Evolutionary conservation across 2,113 vertebrate species (phyloP).

Genomic region (Merops nubicus): DNA sequence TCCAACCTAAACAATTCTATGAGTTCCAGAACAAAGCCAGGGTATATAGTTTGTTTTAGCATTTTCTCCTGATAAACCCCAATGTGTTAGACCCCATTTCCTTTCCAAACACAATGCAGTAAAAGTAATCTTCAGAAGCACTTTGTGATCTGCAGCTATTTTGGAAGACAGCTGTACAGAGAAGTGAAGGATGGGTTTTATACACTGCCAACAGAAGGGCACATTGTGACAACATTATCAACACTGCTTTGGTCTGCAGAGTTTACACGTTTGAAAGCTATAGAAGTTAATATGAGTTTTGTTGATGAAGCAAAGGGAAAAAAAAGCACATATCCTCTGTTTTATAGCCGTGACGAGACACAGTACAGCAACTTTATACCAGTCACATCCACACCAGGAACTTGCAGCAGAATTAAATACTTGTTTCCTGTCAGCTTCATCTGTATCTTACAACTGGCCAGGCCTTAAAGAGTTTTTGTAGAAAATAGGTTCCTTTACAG

Average conservation of each 20-base stretch:
- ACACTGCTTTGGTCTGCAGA: neutral
- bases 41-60: neutral
- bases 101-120: neutral
- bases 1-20: too few species aligned
- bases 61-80: neutral
- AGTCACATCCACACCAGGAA: rapidly evolving
- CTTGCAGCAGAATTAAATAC: neutral
- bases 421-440: neutral
- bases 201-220: neutral
- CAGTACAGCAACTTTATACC: neutral
- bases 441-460: neutral
- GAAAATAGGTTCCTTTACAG: neutral
- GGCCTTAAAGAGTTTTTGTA: neutral
- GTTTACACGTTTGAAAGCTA: neutral
- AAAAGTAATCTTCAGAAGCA: neutral
- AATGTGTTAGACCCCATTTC: neutral
- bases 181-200: neutral
- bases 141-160: neutral
- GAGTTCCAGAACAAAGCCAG: too few species aligned
- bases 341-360: neutral
- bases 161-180: neutral
- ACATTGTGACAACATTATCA: neutral
- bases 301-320: neutral
- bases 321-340: neutral
- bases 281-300: neutral